Evolutionary conservation across 2,113 vertebrate species (phyloP), one percentile per base, ranked within the genome.

Genomic region (Tor tambroides): DNA sequence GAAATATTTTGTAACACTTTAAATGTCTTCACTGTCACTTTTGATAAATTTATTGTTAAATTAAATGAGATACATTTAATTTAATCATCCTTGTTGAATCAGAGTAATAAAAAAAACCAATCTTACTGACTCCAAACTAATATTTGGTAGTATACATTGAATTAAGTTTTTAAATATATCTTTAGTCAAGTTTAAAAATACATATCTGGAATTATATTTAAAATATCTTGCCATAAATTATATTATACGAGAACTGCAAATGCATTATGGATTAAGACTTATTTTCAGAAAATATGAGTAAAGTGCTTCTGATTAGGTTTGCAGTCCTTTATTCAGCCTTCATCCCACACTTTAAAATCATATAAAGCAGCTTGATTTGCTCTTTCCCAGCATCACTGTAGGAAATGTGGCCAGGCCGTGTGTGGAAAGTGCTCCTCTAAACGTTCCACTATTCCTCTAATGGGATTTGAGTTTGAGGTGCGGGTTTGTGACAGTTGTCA

Each of bases 381-480:
- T 43, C 63, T 28, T 84, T 41, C 49, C 32, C 94, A 99, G 98
- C 98, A 99, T 87, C 98, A 99, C 92, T 99, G 98, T 89, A 96
- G 98, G 88, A 99, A 99, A 89, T 99, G 98, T 0, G 98, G 98
- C 56, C 96, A 97, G 89, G 98, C 98, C 0, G 96, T 99, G 80
- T 99, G 98, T 0, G 98, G 97, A 78, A 99, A 98, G 69, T 99
- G 98, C 92, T 99, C 97, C 41, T 98, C 98, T 87, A 97, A 96
- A 85, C 97, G 98, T 75, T 99, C 98, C 87, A 96, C 96, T 89
- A 99, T 99, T 92, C 98, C 98, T 0, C 94, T 99, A 86, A 98
- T 99, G 98, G 98, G 98, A 35, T 99, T 99, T 0, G 98, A 99
- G 94, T 99, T 99, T 3, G 96, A 97, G 94, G 98, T 99, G 90